Percentiles rank a stretch among this genome's conserved stretches.
Conservation (phyloP, 2,888 invertebrate genomes). For the Seira ritae region DNA sequence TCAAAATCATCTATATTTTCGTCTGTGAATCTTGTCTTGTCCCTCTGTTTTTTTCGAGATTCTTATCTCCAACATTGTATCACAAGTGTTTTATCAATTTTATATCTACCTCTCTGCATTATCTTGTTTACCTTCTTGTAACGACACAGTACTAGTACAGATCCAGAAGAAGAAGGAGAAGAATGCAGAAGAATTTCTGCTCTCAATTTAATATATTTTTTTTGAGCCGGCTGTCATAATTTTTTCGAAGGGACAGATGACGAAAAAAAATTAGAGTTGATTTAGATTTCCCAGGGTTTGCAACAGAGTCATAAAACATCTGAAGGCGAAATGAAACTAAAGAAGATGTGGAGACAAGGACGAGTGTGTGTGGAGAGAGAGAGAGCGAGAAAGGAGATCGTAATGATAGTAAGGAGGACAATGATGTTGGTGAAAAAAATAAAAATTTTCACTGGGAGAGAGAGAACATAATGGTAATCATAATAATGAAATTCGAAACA, state of each 20-base stretch:
- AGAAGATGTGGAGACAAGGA: conserved; percentile 12
- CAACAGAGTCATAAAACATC: conserved; percentile 1
- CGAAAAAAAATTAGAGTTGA: conserved; percentile 4
- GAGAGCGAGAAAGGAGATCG: background rate
- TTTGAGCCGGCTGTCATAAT: conserved; percentile 27
- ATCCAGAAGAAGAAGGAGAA: conserved; percentile 5
- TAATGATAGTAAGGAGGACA: conserved; percentile 12
- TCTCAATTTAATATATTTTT: conserved; percentile 17
- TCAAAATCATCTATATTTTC: conserved; percentile 29
- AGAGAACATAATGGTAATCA: background rate
- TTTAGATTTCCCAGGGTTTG: conserved; percentile 9
- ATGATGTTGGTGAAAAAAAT: conserved; percentile 17
- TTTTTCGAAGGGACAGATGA: conserved; percentile 33
- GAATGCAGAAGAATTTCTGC: background rate
- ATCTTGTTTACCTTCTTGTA: conserved; percentile 18
- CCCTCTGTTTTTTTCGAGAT: conserved; percentile 19
- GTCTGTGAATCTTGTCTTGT: conserved; percentile 23
- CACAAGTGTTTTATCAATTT: conserved; percentile 40
- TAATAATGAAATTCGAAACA: conserved; percentile 17
- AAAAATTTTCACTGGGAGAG: background rate
- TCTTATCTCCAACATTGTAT: conserved; percentile 38
- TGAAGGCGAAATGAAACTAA: conserved; percentile 2
- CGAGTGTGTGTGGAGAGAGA: background rate
- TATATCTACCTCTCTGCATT: conserved; percentile 43
- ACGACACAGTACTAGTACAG: conserved; percentile 9